phyloP scores from a whole-genome alignment of 1,140 invertebrate genomes.

The Drosophila dunni region DNA sequence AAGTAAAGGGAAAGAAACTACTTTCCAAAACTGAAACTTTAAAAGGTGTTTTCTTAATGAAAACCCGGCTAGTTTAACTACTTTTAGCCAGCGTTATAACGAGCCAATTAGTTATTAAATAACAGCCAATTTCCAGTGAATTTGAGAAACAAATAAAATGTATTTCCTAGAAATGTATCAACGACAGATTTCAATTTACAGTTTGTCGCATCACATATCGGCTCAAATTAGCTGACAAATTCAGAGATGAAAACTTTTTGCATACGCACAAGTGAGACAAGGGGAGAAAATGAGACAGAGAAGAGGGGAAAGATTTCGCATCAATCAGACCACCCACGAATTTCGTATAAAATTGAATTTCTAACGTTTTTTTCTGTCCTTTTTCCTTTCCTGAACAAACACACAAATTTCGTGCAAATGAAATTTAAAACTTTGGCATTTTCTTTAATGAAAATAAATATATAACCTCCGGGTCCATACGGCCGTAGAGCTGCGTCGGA shows the following conservation, averaged over 20 bases:
- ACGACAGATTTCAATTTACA: conserved; percentile 7
- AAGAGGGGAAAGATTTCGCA: conserved; percentile 2
- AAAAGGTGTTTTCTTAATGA: neutral
- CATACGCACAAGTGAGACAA: conserved; percentile 14
- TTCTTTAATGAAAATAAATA: conserved; percentile 79
- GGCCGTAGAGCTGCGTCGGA: conserved; percentile 20
- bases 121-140: neutral
- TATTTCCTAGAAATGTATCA: neutral
- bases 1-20: neutral
- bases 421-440: conserved; percentile 79
- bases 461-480: neutral
- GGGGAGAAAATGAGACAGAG: neutral
- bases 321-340: conserved; percentile 46
- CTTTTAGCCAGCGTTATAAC: too few relatives aligned
- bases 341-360: conserved; percentile 51
- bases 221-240: conserved; percentile 57
- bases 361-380: conserved; percentile 33
- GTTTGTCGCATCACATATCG: conserved; percentile 10
- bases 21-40: neutral
- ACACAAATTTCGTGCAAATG: conserved; percentile 60
- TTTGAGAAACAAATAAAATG: neutral
- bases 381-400: neutral
- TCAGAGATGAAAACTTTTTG: conserved; percentile 32
- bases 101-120: neutral
- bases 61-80: too few relatives aligned